Evolutionary conservation across 2,113 vertebrate species (phyloP).

Genomic region (Onychostruthus taczanowskii): DNA sequence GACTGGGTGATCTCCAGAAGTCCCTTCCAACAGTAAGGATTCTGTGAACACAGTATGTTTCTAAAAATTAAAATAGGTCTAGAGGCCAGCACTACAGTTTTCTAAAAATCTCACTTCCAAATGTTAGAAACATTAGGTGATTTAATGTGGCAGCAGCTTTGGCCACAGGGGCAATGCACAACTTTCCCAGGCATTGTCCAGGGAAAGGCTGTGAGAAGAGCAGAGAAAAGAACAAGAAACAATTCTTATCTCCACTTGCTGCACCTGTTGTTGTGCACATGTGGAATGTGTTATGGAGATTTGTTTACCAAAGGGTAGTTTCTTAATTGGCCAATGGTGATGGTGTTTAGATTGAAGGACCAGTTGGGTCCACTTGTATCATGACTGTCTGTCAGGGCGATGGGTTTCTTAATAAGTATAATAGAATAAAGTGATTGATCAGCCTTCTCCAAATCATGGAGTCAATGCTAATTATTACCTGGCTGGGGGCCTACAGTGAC

Average conservation of each 20-base stretch:
- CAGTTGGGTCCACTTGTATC: no score
- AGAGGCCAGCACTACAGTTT: neutral
- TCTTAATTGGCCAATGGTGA: no score
- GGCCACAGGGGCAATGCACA: neutral
- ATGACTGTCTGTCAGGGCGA: neutral
- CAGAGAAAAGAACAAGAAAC: neutral
- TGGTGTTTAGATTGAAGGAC: neutral
- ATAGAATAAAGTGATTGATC: neutral
- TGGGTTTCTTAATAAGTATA: neutral
- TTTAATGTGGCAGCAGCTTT: neutral
- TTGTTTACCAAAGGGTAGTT: neutral
- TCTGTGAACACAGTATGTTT: neutral
- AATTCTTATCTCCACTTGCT: neutral
- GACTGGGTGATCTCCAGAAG: neutral
- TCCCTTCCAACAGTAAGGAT: neutral
- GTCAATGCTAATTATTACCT: neutral
- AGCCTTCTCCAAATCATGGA: neutral
- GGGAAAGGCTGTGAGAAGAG: neutral
- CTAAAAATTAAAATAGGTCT: neutral
- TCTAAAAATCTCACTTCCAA: neutral
- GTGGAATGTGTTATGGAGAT: no score
- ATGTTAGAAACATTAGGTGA: neutral
- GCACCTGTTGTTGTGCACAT: neutral
- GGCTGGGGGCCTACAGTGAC: neutral
- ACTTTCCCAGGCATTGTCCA: neutral